These are phyloP conservation scores for Trypoxylon attenuatum DNA, from an alignment of 2,888 invertebrate species.

Conservation along the genomic window DNA sequence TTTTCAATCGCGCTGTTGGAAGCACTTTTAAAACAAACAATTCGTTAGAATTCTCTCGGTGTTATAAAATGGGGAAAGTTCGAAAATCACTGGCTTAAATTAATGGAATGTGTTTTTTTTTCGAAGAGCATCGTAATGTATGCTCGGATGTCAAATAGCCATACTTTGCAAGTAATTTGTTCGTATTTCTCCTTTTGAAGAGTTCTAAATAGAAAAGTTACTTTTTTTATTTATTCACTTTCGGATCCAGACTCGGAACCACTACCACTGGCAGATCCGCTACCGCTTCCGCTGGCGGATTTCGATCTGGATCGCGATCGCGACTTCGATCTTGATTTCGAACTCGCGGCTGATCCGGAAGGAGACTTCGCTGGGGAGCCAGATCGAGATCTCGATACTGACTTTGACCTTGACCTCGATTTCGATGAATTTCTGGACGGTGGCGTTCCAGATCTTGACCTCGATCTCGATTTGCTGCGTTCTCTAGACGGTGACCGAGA, in stretches of 20 bases:
- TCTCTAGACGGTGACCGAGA: conserved; percentile 63
- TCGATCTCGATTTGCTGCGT: conserved; percentile 58
- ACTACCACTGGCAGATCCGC: conserved; percentile 67
- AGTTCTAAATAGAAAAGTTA: too few species aligned
- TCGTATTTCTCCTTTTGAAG: too few species aligned
- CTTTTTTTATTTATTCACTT: conserved; percentile 57
- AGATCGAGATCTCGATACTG: conserved; percentile 59
- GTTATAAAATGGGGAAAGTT: too few species aligned
- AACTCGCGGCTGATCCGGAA: conserved; percentile 60
- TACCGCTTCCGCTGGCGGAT: conserved; percentile 66
- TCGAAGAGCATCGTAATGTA: too few species aligned
- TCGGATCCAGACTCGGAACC: conserved; percentile 68
- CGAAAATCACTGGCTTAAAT: too few species aligned
- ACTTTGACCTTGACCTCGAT: conserved; percentile 59
- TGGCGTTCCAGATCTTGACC: conserved; percentile 63
- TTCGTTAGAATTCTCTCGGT: too few species aligned
- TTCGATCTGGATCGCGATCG: conserved; percentile 60
- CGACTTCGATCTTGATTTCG: conserved; percentile 63
- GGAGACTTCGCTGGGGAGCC: conserved; percentile 49
- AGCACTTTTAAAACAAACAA: too few species aligned
- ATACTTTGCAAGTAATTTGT: too few species aligned
- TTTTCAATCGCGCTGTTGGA: too few species aligned
- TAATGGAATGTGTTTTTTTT: too few species aligned
- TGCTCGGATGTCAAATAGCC: too few species aligned
- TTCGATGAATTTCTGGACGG: conserved; percentile 54